Evolutionary conservation across 2,888 invertebrate genomes (phyloP), one percentile per base, ranked within the genome.

Genomic region (Drosophila robusta): DNA sequence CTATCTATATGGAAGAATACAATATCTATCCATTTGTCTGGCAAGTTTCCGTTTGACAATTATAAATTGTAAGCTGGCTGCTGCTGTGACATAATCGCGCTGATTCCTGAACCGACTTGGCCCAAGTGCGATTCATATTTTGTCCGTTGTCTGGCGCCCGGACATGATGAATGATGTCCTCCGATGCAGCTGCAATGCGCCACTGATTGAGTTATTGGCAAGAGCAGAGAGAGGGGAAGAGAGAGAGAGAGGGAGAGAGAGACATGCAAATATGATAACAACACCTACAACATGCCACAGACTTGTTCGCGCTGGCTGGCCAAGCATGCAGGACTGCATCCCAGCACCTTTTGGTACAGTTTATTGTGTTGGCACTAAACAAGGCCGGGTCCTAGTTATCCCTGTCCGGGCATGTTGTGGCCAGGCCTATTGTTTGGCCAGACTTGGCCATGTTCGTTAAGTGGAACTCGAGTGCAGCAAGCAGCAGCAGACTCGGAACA

Each of bases 61-160:
- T 85, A 85, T 85, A 85, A 85, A 85, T 85, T 86, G 87, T 84
- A 78, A 85, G 70, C 76, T 80, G 57, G 46, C 42, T 77, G 78
- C 72, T 64, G 68, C 70, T 69, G 78, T 83, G 85, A 85, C 85
- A 86, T 85, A 86, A 86, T 85, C 85, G 87, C 78, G 87, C 75
- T 86, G 82, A 82, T 74, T 71, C 70, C 78, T 63, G 70, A 65
- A 62, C 58, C 56, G 46, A 45, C 62, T 68, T 63, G 50, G 52
- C 36, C 12, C 60, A 66, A 74, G 57, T 75, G 66, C 60, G 57
- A 58, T 66, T 76, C 78, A 78, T 74, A 76, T 81, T 84, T 68
- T 77, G 47, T 62, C 39, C 58, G 63, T 49, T 73, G 56, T 65
- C 65, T 39, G 55, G 24, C 36, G n/a, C 29, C 36, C 62, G 70